These are phyloP conservation scores for Thrips palmi DNA, from an alignment of 1,140 invertebrate genomes.

Conservation along the genomic window DNA sequence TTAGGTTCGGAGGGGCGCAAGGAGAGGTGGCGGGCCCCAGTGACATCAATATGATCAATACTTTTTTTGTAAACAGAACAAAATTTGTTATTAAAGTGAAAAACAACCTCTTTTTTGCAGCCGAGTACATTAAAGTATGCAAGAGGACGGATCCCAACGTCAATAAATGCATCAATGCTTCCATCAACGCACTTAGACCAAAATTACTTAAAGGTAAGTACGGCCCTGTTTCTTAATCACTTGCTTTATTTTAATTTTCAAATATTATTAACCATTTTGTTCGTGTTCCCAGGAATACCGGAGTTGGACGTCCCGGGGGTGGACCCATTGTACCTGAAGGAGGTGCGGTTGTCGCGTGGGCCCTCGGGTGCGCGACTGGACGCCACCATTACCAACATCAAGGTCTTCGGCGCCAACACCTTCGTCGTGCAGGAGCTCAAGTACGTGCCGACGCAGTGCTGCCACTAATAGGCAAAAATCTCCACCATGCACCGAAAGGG, in stretches of 20 bases:
- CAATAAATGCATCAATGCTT: constrained; percentile 32
- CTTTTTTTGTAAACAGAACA: too few species aligned
- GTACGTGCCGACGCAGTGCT: neutral
- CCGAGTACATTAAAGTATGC: constrained; percentile 39
- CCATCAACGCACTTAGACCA: constrained; percentile 33
- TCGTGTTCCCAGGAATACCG: constrained; percentile 23
- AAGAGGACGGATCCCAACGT: constrained; percentile 32
- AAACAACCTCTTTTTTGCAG: constrained; percentile 27
- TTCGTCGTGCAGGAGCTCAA: constrained; percentile 1
- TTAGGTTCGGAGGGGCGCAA: too few species aligned
- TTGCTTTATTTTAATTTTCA: constrained; percentile 3
- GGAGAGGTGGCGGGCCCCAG: too few species aligned
- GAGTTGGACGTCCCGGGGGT: constrained; percentile 38
- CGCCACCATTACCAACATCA: neutral
- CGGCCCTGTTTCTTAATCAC: neutral
- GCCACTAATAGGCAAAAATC: neutral
- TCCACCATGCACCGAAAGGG: too few species aligned
- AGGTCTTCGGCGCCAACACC: neutral
- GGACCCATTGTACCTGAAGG: constrained; percentile 26
- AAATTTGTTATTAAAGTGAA: too few species aligned
- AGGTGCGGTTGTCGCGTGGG: neutral
- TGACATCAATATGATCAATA: too few species aligned
- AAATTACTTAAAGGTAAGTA: constrained; percentile 31
- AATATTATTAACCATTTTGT: neutral
- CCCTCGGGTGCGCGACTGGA: neutral